Percentiles rank a stretch among this genome's conserved stretches.
phyloP scores from a whole-genome alignment of 2,888 invertebrate genomes.

The Campopleginae sp. region DNA sequence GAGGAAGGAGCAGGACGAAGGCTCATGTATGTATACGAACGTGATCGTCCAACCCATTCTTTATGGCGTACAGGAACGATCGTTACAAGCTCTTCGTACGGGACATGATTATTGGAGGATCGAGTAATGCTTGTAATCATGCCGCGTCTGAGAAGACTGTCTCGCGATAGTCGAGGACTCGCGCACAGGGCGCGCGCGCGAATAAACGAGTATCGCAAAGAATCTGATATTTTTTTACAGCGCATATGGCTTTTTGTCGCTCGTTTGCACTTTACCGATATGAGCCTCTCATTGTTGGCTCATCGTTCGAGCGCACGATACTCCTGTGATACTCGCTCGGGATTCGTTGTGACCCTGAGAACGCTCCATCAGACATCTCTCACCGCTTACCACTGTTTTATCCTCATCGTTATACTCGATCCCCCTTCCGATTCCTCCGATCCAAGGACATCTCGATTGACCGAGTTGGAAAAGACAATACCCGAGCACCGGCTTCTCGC shows the following conservation, averaged over 20 bases:
- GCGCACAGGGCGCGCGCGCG: too few species aligned
- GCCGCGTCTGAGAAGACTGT: slow-evolving; percentile 57
- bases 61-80: slow-evolving; percentile 46
- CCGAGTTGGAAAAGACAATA: slow-evolving; percentile 81
- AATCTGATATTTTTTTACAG: not conserved
- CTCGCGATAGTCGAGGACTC: slow-evolving; percentile 73
- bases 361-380: slow-evolving; percentile 68
- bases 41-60: slow-evolving; percentile 78
- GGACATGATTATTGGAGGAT: slow-evolving; percentile 81
- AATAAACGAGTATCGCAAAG: not conserved
- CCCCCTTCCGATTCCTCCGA: slow-evolving; percentile 76
- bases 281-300: not conserved
- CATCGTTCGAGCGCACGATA: slow-evolving; percentile 40
- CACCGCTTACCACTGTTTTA: slow-evolving; percentile 57
- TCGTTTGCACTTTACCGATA: slow-evolving; percentile 7
- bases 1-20: slow-evolving; percentile 15
- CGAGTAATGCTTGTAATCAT: slow-evolving; percentile 82
- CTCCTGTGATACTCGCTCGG: slow-evolving; percentile 31
- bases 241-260: not conserved
- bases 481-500: slow-evolving; percentile 20
- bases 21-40: slow-evolving; percentile 70
- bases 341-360: slow-evolving; percentile 56
- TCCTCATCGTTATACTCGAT: not conserved
- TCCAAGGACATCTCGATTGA: slow-evolving; percentile 82
- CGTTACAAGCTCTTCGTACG: slow-evolving; percentile 70